phyloP scores from a whole-genome alignment of 2,797 vertebrate species.

The Lycodopsis pacificus region DNA sequence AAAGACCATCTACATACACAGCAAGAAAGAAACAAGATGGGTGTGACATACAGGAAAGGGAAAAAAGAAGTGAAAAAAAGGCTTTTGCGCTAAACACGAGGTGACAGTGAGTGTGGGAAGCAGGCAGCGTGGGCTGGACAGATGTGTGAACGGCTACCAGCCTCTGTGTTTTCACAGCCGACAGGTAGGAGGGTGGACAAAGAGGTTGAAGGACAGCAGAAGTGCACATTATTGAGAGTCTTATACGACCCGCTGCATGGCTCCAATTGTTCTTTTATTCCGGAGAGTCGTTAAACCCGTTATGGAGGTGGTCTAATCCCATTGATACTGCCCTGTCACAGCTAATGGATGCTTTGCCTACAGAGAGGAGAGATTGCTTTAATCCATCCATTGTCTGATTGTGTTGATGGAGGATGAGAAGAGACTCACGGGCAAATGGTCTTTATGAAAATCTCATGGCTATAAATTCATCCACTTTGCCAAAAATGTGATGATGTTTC shows the following conservation, averaged over 20 bases:
- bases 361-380: constrained; percentile 70
- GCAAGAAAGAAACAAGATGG: constrained; percentile 24
- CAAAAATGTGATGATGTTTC: constrained; percentile 32
- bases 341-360: constrained; percentile 73
- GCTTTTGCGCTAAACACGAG: constrained; percentile 39
- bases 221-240: constrained; percentile 29
- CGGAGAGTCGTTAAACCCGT: constrained; percentile 73
- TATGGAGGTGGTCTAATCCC: constrained; percentile 79
- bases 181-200: constrained; percentile 27
- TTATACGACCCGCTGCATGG: constrained; percentile 23
- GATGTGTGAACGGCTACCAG: constrained; percentile 23
- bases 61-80: background rate
- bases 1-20: constrained; percentile 24
- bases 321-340: constrained; percentile 69
- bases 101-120: constrained; percentile 46
- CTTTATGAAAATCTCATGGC: constrained; percentile 38
- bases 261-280: constrained; percentile 76
- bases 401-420: constrained; percentile 67
- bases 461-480: constrained; percentile 34
- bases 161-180: constrained; percentile 12
- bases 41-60: constrained; percentile 40
- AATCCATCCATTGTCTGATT: constrained; percentile 78
- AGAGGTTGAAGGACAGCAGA: constrained; percentile 37
- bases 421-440: constrained; percentile 39
- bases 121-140: constrained; percentile 38